Conservation (phyloP, 2,888 invertebrate genomes). For the Drosophila picticornis region DNA sequence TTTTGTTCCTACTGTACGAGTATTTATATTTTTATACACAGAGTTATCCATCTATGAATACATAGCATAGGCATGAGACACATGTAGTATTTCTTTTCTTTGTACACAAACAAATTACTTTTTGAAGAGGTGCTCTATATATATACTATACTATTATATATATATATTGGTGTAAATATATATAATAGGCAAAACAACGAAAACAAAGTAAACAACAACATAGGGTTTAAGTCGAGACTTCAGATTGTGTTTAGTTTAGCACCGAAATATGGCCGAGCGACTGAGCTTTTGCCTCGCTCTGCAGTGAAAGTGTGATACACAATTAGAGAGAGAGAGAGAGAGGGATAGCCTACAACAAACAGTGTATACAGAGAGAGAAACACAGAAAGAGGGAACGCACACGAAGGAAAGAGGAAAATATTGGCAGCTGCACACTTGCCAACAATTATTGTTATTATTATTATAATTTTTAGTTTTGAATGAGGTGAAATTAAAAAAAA, state of each 20-base stretch:
- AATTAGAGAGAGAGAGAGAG: background rate
- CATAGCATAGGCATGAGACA: constrained; percentile 37
- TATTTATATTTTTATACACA: constrained; percentile 33
- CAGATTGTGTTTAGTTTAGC: constrained; percentile 15
- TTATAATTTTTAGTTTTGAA: background rate
- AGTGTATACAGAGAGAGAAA: background rate
- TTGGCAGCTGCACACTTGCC: background rate
- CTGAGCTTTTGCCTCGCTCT: background rate
- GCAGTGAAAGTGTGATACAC: constrained; percentile 16
- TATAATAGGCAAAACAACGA: constrained; percentile 7
- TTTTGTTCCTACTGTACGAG: constrained; percentile 10
- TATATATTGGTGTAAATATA: background rate
- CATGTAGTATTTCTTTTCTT: constrained; percentile 23
- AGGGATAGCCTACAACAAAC: constrained; percentile 3
- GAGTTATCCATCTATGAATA: constrained; percentile 33
- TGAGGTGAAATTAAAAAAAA: background rate
- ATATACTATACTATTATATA: background rate
- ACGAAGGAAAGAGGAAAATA: background rate
- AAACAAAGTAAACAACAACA: constrained; percentile 45
- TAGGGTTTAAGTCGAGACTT: constrained; percentile 11
- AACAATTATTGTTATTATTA: background rate
- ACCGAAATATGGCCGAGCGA: constrained; percentile 35
- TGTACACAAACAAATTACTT: constrained; percentile 36
- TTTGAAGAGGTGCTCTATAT: constrained; percentile 9
- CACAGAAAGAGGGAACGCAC: background rate